Conservation (phyloP, 2,888 invertebrate species). For the Hemicrepidius hirtus region DNA sequence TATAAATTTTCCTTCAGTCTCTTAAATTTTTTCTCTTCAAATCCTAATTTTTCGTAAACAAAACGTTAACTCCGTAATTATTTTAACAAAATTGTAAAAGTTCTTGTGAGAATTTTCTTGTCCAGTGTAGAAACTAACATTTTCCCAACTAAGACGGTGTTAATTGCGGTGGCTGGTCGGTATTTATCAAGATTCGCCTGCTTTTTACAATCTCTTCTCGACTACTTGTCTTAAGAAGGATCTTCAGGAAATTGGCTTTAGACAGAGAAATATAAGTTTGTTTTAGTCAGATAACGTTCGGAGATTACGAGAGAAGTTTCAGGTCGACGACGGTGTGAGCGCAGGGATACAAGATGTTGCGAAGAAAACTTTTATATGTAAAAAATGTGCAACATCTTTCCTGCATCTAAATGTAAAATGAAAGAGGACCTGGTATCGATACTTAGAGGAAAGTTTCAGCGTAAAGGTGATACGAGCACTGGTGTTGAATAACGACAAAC, state of each 20-base stretch:
- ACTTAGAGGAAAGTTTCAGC: neutral
- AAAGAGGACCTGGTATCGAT: constrained; percentile 35
- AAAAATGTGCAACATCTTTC: constrained; percentile 63
- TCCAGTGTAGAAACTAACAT: constrained; percentile 30
- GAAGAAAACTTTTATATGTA: constrained; percentile 62
- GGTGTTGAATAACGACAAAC: neutral
- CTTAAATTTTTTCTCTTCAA: too few species aligned
- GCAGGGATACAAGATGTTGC: constrained; percentile 63
- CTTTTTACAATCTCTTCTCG: constrained; percentile 65
- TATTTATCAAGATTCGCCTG: constrained; percentile 64
- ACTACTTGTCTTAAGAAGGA: constrained; percentile 63
- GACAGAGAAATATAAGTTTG: constrained; percentile 67
- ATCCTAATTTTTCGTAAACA: too few species aligned
- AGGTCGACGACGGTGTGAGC: constrained; percentile 57
- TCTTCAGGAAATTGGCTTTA: constrained; percentile 66
- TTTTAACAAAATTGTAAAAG: too few species aligned
- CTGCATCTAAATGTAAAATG: constrained; percentile 54
- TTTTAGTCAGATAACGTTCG: constrained; percentile 64
- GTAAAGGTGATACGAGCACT: neutral
- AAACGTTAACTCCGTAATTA: too few species aligned
- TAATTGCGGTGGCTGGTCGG: constrained; percentile 64
- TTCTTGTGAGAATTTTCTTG: constrained; percentile 1
- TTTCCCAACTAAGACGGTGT: constrained; percentile 58
- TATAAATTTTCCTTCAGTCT: too few species aligned
- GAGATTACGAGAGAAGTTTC: constrained; percentile 64